phyloP scores from a whole-genome alignment of 2,797 vertebrate genomes.

The Ammospiza maritima region DNA sequence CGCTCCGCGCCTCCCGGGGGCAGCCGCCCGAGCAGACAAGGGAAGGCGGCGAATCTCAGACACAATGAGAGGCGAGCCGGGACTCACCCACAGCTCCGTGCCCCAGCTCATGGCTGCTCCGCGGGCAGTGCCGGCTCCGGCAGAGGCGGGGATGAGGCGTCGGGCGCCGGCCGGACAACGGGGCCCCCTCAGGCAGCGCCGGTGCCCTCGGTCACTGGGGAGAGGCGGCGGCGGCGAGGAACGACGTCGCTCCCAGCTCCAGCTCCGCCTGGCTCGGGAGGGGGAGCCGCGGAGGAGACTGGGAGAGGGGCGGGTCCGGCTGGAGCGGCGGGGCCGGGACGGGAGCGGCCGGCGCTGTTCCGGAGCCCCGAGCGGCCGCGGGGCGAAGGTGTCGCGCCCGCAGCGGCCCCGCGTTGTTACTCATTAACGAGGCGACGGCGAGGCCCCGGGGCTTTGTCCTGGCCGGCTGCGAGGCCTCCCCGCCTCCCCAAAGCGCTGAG shows the following conservation, averaged over 20 bases:
- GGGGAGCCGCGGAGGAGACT: slow-evolving; percentile 40
- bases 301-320: slow-evolving; percentile 52
- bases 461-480: background rate
- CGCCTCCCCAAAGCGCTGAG: background rate
- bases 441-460: background rate
- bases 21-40: slow-evolving; percentile 22
- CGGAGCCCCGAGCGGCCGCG: background rate
- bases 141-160: background rate
- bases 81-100: slow-evolving; percentile 58
- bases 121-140: background rate
- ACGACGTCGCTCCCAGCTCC: background rate
- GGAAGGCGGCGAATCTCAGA: slow-evolving; percentile 23
- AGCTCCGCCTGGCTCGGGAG: slow-evolving; percentile 9
- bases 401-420: background rate
- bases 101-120: slow-evolving; percentile 53
- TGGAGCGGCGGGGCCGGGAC: background rate
- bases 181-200: background rate
- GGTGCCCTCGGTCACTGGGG: background rate
- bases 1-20: background rate
- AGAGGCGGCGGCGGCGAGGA: background rate
- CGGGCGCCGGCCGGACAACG: background rate
- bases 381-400: background rate
- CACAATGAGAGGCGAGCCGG: slow-evolving; percentile 32
- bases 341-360: background rate
- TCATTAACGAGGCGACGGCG: background rate